A percentile compares a stretch with the other conserved stretches of the same genome.
Evolutionary conservation across 2,113 vertebrate genomes (phyloP).

Genomic region (Capreolus pygargus): DNA sequence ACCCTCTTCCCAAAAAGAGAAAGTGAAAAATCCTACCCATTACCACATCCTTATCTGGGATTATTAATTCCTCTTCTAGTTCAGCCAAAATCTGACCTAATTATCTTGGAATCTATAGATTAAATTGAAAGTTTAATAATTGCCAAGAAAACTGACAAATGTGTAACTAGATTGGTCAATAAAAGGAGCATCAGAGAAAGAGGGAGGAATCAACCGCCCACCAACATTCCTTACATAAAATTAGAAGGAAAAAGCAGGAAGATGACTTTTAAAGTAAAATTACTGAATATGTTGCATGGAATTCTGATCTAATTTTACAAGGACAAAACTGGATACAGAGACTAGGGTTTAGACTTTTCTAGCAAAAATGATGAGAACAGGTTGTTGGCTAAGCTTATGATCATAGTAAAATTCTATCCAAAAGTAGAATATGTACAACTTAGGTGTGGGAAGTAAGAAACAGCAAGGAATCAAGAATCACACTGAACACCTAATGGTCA

Average conservation of each 20-base stretch:
- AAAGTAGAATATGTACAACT: not conserved
- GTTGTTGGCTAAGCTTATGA: not conserved
- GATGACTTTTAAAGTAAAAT: not conserved
- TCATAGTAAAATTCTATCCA: not conserved
- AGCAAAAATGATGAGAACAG: not conserved
- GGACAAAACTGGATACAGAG: not conserved
- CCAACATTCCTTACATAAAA: not conserved
- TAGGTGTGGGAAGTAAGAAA: not conserved
- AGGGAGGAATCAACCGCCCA: not conserved
- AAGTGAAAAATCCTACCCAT: not conserved
- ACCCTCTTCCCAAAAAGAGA: not conserved
- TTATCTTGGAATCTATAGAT: not conserved
- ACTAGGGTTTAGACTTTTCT: not conserved
- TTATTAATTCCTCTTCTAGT: not conserved
- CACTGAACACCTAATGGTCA: not conserved
- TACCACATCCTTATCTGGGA: not conserved
- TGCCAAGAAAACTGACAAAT: not conserved
- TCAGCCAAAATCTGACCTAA: not conserved
- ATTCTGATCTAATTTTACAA: not conserved
- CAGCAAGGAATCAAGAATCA: not conserved
- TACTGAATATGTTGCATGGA: not conserved
- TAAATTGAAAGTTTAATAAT: not conserved
- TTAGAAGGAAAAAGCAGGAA: not conserved
- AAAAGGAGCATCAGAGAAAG: not conserved
- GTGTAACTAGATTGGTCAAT: not conserved